phyloP scores from a whole-genome alignment of 2,888 invertebrate species.

The Vanessa cardui region DNA sequence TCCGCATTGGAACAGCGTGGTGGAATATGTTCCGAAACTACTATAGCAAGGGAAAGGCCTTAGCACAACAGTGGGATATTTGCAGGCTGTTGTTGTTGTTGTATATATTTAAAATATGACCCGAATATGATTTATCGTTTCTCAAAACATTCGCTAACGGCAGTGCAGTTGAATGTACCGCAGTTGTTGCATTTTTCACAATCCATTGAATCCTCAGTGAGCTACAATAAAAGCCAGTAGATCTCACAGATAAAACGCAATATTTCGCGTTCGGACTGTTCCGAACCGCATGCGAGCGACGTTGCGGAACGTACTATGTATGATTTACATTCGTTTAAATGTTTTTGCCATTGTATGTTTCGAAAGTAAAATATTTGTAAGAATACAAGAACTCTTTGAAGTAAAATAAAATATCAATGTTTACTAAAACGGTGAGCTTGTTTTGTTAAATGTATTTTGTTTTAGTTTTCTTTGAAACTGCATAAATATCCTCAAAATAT shows the following conservation, averaged over 20 bases:
- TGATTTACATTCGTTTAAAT: conserved; percentile 25
- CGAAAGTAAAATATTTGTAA: neutral
- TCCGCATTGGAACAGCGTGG: too few relatives aligned
- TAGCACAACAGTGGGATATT: too few relatives aligned
- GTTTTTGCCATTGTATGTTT: neutral
- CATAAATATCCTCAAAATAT: too few relatives aligned
- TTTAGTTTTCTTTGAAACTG: too few relatives aligned
- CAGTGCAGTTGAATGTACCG: conserved; percentile 53
- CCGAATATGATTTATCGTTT: neutral
- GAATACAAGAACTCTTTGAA: neutral
- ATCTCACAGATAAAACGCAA: conserved; percentile 53
- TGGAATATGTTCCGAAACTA: too few relatives aligned
- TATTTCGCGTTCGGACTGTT: conserved; percentile 55
- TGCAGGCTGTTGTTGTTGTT: too few relatives aligned
- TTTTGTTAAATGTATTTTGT: too few relatives aligned
- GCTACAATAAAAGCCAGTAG: conserved; percentile 43
- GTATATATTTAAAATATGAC: too few relatives aligned
- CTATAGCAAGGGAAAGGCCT: too few relatives aligned
- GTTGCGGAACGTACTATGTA: conserved; percentile 20
- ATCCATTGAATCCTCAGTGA: conserved; percentile 69
- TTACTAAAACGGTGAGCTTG: too few relatives aligned
- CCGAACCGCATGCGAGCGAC: conserved; percentile 29
- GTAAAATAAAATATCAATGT: neutral
- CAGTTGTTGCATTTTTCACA: conserved; percentile 65
- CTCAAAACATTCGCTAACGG: conserved; percentile 32